Percentiles rank a stretch among this genome's conserved stretches.
These are phyloP conservation scores for Potamarius usumacintae DNA, from an alignment of 2,113 vertebrate species.

Conservation along the genomic window DNA sequence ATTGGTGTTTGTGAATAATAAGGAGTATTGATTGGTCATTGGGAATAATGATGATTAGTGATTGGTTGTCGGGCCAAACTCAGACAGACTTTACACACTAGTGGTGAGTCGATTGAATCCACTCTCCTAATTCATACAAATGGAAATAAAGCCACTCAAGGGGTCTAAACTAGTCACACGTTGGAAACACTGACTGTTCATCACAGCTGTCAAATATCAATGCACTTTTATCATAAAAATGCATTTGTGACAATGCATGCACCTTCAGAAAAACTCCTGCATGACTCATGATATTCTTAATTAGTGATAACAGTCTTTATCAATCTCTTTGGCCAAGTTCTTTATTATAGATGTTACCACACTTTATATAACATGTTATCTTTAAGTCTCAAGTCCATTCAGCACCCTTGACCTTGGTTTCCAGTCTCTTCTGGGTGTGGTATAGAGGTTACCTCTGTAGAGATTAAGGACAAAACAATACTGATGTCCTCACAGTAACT, in stretches of 20 bases:
- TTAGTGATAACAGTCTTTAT: not conserved
- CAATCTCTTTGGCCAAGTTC: not conserved
- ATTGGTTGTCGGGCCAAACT: not conserved
- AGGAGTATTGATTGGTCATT: not conserved
- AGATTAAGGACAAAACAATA: not conserved
- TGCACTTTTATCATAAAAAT: not conserved
- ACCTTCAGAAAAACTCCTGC: not conserved
- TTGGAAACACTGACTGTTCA: not conserved
- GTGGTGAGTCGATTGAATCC: not conserved
- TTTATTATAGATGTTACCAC: not conserved
- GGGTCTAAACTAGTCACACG: not conserved
- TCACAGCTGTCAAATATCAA: not conserved
- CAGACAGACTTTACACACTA: not conserved
- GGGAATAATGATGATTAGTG: not conserved
- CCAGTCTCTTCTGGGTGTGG: conserved; percentile 7
- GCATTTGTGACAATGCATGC: not conserved
- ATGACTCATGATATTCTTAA: not conserved
- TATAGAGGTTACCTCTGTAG: not conserved
- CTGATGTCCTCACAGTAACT: not conserved
- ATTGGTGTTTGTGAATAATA: not conserved
- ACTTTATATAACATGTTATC: conserved; percentile 32
- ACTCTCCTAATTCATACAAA: not conserved
- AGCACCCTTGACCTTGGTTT: conserved; percentile 27
- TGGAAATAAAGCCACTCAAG: not conserved
- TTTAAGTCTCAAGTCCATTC: conserved; percentile 34